Evolutionary conservation across 2,113 vertebrate genomes (phyloP).

Genomic region (Daubentonia madagascariensis): DNA sequence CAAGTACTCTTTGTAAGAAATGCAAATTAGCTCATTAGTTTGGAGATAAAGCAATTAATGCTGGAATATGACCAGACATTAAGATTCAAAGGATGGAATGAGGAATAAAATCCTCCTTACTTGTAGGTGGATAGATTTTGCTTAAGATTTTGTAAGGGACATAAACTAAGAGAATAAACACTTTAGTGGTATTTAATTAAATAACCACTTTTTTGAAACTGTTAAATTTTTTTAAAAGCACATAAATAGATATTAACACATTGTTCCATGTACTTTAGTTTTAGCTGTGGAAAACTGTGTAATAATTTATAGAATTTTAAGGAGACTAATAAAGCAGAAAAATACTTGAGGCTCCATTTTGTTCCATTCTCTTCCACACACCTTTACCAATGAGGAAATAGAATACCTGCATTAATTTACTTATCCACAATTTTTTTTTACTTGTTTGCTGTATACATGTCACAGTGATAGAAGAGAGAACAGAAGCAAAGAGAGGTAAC

Average conservation of each 20-base stretch:
- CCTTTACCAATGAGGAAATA: not conserved
- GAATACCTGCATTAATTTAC: not conserved
- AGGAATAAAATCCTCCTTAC: conserved; percentile 5
- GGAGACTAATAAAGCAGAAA: not conserved
- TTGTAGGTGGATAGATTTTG: not conserved
- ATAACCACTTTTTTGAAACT: not conserved
- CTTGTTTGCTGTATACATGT: rapidly evolving
- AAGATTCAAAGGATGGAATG: conserved; percentile 49
- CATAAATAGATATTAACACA: not conserved
- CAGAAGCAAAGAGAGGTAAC: not conserved
- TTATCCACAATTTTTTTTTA: not conserved
- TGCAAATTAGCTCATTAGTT: conserved; percentile 75
- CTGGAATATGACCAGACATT: conserved; percentile 51
- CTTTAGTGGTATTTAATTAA: not conserved
- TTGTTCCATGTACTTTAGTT: not conserved
- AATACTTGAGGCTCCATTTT: not conserved
- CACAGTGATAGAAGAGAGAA: not conserved
- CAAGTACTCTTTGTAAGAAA: conserved; percentile 52
- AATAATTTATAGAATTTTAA: not conserved
- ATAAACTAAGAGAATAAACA: not conserved
- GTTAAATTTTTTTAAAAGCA: not conserved
- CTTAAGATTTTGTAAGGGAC: not conserved
- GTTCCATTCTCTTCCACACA: rapidly evolving
- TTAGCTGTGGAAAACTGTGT: not conserved
- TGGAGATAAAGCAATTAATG: conserved; percentile 70